Conservation (phyloP, 2,113 vertebrate genomes). For the Prionailurus bengalensis region DNA sequence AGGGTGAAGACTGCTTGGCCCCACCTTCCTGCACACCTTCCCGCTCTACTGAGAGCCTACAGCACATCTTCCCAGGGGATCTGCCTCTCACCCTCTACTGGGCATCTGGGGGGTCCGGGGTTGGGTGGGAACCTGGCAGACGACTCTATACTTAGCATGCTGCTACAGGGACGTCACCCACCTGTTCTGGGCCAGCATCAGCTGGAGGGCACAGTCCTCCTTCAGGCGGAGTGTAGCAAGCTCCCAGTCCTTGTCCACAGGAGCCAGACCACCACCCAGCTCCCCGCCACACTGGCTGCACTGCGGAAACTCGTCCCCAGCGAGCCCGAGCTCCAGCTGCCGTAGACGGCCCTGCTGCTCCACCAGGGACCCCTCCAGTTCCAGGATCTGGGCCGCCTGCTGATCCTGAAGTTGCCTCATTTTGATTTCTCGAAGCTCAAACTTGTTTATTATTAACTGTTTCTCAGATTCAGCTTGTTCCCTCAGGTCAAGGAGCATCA, state of each 20-base stretch:
- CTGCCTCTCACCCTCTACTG: background rate
- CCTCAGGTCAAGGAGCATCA: constrained; percentile 77
- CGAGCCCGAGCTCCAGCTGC: constrained; percentile 87
- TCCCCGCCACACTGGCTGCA: constrained; percentile 82
- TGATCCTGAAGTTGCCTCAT: constrained; percentile 83
- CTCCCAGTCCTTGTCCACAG: constrained; percentile 86
- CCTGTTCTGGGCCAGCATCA: constrained; percentile 89
- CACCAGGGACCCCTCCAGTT: constrained; percentile 86
- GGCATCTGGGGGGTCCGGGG: background rate
- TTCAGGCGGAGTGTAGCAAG: constrained; percentile 79
- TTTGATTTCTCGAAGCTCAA: constrained; percentile 82
- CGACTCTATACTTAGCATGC: accelerated
- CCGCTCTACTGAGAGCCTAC: background rate
- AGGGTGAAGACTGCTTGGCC: background rate
- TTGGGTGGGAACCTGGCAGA: background rate
- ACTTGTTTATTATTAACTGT: constrained; percentile 79
- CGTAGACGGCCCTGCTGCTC: constrained; percentile 88
- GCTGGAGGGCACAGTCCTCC: constrained; percentile 87
- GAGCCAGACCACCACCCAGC: constrained; percentile 81
- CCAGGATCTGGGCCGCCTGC: constrained; percentile 86
- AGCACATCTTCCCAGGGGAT: background rate
- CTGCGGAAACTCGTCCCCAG: constrained; percentile 80
- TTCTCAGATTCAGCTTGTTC: constrained; percentile 83
- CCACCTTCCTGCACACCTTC: background rate
- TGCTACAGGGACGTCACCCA: constrained; percentile 67